phyloP scores from a whole-genome alignment of 1,140 invertebrate genomes.

The Hestina assimilis region DNA sequence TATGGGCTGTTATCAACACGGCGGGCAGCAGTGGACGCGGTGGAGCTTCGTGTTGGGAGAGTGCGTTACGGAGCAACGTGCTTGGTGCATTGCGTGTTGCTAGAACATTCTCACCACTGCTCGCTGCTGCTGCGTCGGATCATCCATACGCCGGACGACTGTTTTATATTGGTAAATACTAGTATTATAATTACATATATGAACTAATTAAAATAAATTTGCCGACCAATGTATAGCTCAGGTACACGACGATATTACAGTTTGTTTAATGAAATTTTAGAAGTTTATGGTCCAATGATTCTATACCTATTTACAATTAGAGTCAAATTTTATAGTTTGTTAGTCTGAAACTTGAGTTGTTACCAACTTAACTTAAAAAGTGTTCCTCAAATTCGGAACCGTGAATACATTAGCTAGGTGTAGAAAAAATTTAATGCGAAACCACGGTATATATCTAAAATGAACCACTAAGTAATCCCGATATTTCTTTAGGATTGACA shows the following conservation, averaged over 20 bases:
- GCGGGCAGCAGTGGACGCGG: slow-evolving; percentile 85
- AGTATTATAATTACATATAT: background rate
- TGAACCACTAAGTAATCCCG: background rate
- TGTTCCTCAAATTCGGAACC: no score
- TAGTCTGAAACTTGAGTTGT: no score
- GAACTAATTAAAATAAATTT: background rate
- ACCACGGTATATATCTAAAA: background rate
- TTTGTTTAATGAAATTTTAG: no score
- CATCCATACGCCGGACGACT: slow-evolving; percentile 78
- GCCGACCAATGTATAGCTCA: background rate
- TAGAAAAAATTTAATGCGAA: background rate
- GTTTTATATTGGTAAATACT: slow-evolving; percentile 79
- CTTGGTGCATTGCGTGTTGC: slow-evolving; percentile 86
- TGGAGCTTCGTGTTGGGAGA: slow-evolving; percentile 87
- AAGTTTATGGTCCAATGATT: no score
- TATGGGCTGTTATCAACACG: slow-evolving; percentile 90
- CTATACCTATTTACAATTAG: no score
- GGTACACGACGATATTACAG: background rate
- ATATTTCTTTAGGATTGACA: slow-evolving; percentile 47
- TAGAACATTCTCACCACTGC: slow-evolving; percentile 85
- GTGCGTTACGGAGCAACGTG: slow-evolving; percentile 86
- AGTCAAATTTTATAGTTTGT: no score
- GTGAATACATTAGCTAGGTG: no score
- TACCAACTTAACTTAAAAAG: no score
- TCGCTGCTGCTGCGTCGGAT: slow-evolving; percentile 71